Conservation (phyloP, 2,797 vertebrate species). For the Muscicapa striata region DNA sequence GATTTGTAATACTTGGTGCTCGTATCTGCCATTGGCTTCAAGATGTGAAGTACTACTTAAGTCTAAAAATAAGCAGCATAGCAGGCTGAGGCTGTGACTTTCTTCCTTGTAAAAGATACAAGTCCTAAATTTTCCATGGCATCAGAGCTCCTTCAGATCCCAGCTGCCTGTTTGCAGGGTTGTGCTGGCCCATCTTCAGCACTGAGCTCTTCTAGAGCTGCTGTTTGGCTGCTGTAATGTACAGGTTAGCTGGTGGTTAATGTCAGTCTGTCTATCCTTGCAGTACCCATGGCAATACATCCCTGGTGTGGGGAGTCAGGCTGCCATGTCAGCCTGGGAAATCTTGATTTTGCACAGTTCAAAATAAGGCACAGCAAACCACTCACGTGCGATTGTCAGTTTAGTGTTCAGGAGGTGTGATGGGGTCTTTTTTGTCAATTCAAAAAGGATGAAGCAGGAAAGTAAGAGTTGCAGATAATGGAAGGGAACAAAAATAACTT, state of each 20-base stretch:
- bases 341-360: background rate
- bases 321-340: background rate
- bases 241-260: background rate
- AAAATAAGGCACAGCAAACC: background rate
- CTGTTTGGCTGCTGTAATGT: background rate
- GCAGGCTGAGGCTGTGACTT: background rate
- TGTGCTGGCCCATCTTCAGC: background rate
- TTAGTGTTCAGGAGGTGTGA: background rate
- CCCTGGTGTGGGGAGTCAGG: no score
- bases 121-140: background rate
- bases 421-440: background rate
- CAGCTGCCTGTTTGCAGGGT: background rate
- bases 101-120: background rate
- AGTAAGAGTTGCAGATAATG: background rate
- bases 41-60: background rate
- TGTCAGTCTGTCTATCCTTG: background rate
- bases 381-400: rapidly evolving
- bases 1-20: background rate
- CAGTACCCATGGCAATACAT: rapidly evolving
- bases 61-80: conserved; percentile 17
- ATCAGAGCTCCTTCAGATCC: background rate
- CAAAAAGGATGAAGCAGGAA: background rate
- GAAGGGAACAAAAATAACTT: background rate
- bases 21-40: background rate
- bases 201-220: background rate